These are phyloP conservation scores for Schizothorax lantsangensis DNA, from an alignment of 2,797 vertebrate species.

Conservation along the genomic window DNA sequence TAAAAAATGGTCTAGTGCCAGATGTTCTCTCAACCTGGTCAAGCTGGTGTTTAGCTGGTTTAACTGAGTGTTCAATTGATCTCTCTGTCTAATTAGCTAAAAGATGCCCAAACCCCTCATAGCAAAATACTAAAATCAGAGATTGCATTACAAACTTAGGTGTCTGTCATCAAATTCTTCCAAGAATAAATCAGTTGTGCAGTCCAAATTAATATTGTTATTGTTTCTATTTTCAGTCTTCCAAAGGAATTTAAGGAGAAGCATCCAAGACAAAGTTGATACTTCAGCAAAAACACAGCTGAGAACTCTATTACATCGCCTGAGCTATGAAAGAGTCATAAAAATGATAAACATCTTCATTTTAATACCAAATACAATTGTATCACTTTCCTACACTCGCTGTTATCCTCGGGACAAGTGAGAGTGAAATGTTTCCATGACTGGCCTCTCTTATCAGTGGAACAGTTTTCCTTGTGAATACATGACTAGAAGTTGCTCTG, in stretches of 20 bases:
- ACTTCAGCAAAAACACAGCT: background rate
- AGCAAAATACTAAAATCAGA: background rate
- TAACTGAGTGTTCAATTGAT: background rate
- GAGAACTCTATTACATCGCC: background rate
- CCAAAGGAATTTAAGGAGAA: background rate
- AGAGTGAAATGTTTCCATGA: constrained; percentile 1
- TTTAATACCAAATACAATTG: constrained; percentile 14
- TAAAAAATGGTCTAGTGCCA: background rate
- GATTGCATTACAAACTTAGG: background rate
- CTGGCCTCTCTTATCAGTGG: constrained; percentile 1
- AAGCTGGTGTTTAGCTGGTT: background rate
- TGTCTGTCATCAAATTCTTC: background rate
- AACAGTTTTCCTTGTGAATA: background rate
- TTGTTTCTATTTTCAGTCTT: background rate
- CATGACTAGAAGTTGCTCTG: background rate
- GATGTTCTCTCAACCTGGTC: background rate
- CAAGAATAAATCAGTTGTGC: background rate
- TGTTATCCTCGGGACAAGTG: constrained; percentile 1
- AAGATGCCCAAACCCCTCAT: background rate
- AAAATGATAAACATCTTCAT: background rate
- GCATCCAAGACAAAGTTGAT: background rate
- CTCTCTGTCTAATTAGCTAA: background rate
- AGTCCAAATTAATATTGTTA: background rate
- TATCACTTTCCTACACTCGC: background rate
- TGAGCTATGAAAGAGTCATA: background rate